Conservation (phyloP, 2,888 invertebrate genomes). For the Nomada goodeniana region DNA sequence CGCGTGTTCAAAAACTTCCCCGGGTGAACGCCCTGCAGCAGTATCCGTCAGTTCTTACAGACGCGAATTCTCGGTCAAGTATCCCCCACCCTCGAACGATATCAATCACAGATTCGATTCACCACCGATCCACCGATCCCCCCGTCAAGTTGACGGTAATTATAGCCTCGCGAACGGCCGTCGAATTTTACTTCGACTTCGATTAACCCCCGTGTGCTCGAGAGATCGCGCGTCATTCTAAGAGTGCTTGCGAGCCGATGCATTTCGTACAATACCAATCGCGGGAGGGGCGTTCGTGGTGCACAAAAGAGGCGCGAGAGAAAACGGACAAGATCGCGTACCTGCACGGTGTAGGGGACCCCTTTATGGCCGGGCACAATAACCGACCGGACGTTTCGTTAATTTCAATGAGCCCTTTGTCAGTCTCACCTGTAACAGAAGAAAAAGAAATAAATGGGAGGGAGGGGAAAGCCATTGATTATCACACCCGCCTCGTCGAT, state of each 20-base stretch:
- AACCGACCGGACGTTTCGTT: constrained; percentile 59
- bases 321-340: constrained; percentile 49
- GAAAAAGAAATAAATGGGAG: constrained; percentile 24
- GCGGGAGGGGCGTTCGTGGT: constrained; percentile 13
- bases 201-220: constrained; percentile 32
- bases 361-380: constrained; percentile 38
- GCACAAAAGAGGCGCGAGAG: constrained; percentile 42
- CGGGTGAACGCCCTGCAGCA: not conserved
- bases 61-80: not conserved
- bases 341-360: constrained; percentile 25
- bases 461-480: constrained; percentile 67
- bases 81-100: not conserved
- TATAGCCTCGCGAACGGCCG: constrained; percentile 21
- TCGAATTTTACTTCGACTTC: constrained; percentile 12
- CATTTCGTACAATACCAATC: constrained; percentile 38
- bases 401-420: constrained; percentile 69
- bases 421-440: constrained; percentile 71
- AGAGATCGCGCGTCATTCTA: constrained; percentile 20
- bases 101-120: constrained; percentile 18
- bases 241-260: constrained; percentile 13
- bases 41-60: not conserved
- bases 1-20: not conserved
- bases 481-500: constrained; percentile 67
- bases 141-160: constrained; percentile 30
- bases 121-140: not conserved